phyloP scores from a whole-genome alignment of 1,140 invertebrate species.

The Pseudoatta argentina region DNA sequence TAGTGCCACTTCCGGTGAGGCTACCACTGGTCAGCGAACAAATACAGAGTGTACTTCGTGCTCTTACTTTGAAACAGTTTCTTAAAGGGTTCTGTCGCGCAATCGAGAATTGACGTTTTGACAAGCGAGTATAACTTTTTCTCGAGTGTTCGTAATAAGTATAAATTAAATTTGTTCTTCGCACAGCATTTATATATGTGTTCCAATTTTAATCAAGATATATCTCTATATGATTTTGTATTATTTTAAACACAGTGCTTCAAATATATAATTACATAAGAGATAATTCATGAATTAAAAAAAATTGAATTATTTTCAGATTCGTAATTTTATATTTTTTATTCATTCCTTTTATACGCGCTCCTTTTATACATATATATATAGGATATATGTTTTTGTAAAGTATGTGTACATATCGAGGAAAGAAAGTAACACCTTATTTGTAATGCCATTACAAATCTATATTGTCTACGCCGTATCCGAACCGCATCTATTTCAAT shows the following conservation, averaged over 20 bases:
- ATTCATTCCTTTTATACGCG: neutral
- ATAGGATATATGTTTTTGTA: neutral
- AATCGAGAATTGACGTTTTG: slow-evolving; percentile 26
- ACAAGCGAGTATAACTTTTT: slow-evolving; percentile 1
- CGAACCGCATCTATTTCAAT: no score
- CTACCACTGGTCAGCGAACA: neutral
- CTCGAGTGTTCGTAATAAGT: neutral
- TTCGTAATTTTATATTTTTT: slow-evolving; percentile 10
- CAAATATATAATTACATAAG: neutral
- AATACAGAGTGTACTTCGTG: slow-evolving; percentile 10
- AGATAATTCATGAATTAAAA: slow-evolving; percentile 1
- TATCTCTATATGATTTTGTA: neutral
- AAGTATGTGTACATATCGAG: no score
- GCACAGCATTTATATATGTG: neutral
- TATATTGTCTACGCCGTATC: no score
- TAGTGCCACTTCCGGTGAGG: slow-evolving; percentile 46
- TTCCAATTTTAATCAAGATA: neutral
- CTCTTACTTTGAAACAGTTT: slow-evolving; percentile 21
- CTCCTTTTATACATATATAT: neutral
- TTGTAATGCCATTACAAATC: no score
- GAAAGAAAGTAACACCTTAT: no score
- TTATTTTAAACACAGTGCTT: slow-evolving; percentile 2
- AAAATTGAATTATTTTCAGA: neutral
- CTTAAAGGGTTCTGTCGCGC: slow-evolving; percentile 13
- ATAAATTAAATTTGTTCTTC: neutral